These are phyloP conservation scores for Melipona quadrifasciata DNA, from an alignment of 1,140 invertebrate genomes.

Conservation along the genomic window DNA sequence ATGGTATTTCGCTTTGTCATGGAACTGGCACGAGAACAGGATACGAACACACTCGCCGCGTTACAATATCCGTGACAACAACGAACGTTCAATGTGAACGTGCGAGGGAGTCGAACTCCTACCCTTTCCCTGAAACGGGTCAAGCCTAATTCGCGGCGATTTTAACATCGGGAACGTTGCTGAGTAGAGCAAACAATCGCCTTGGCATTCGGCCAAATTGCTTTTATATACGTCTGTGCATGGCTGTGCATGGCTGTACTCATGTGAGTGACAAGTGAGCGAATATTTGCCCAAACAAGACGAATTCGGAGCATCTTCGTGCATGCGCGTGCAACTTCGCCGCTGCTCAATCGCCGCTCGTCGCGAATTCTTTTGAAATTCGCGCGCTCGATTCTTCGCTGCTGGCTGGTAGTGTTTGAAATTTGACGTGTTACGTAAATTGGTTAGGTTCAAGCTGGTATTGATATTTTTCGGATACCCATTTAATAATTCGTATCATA, in stretches of 20 bases:
- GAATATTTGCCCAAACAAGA: background rate
- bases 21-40: conserved; percentile 35
- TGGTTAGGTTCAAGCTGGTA: too few species aligned
- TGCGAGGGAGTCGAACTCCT: background rate
- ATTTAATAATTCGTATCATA: too few species aligned
- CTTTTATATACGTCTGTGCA: conserved; percentile 3
- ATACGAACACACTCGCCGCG: background rate
- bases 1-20: conserved; percentile 44
- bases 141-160: conserved; percentile 37
- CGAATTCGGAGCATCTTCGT: background rate
- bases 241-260: background rate
- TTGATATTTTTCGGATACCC: too few species aligned
- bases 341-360: too few species aligned
- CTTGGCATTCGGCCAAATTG: conserved; percentile 23
- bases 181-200: conserved; percentile 33
- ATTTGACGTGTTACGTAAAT: background rate
- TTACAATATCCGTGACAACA: conserved; percentile 29
- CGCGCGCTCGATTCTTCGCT: background rate
- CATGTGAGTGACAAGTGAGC: background rate
- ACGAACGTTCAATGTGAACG: conserved; percentile 9
- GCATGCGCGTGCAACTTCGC: too few species aligned
- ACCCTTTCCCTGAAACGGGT: conserved; percentile 31
- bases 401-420: background rate
- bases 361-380: background rate
- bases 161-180: conserved; percentile 30